phyloP scores from a whole-genome alignment of 2,888 invertebrate genomes.

The Noctua pronuba region DNA sequence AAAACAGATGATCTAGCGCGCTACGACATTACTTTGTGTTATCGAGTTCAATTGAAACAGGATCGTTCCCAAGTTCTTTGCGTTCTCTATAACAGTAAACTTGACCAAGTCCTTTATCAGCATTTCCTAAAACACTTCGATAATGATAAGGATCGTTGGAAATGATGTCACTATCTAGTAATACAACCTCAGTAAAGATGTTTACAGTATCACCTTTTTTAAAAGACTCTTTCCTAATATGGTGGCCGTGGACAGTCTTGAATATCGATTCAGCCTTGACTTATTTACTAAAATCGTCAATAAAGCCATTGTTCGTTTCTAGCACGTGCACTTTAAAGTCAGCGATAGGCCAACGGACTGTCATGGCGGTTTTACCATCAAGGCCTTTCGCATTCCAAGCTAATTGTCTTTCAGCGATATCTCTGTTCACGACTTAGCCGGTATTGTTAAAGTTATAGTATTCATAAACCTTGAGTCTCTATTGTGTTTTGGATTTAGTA shows the following conservation, averaged over 20 bases:
- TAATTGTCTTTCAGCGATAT: conserved; percentile 52
- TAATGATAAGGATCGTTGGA: not conserved
- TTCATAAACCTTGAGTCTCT: conserved; percentile 27
- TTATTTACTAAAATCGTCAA: conserved; percentile 37
- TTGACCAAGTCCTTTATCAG: not conserved
- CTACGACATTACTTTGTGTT: not conserved
- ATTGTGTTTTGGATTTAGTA: conserved; percentile 31
- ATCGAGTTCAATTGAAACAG: not conserved
- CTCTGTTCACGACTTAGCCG: conserved; percentile 42
- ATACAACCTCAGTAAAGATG: not conserved
- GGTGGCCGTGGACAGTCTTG: conserved; percentile 1
- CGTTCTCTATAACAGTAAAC: not conserved
- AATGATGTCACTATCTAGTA: not conserved
- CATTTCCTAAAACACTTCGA: conserved; percentile 6
- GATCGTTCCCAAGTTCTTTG: conserved; percentile 5
- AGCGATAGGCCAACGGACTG: conserved; percentile 43
- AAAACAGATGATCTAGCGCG: not conserved
- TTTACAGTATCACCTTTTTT: not conserved
- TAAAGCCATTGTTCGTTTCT: conserved; percentile 35
- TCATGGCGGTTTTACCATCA: conserved; percentile 46
- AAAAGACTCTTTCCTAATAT: not conserved
- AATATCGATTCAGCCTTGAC: conserved; percentile 45
- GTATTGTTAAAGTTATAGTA: conserved; percentile 12
- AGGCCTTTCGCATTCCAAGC: conserved; percentile 51
- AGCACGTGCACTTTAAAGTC: conserved; percentile 38